Evolutionary conservation across 2,888 invertebrate genomes (phyloP), one percentile per base, ranked within the genome.

Genomic region (Ypsolopha sequella): DNA sequence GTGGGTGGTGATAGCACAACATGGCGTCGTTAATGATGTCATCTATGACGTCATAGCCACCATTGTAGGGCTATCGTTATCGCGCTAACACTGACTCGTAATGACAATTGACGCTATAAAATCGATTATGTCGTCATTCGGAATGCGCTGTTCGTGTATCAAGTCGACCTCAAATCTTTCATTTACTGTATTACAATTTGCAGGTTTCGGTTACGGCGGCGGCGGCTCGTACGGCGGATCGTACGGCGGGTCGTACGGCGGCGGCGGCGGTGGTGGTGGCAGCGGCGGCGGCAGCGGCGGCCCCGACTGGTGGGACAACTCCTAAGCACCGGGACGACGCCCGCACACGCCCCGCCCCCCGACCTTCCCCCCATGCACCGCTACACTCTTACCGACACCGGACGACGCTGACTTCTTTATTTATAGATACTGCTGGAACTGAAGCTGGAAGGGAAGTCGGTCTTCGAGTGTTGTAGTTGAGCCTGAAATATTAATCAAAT

Each of bases 231-330:
- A 41, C 36, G 81, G 55, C 46, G 56, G 82, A 34, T 73, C 76
- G 51, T 80, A 80, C 60, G 82, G 82, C 54, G 82, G 82, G 66
- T 76, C 75, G 71, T 84, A 84, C 56, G 84, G 84, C 66, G 82
- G 81, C 36, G 78, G 80, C 64, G 82, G 81, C 72, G 73, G 80
- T 62, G 80, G 79, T 61, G 73, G 75, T 63, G 84, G 80, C 78
- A 88, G 80, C 72, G 71, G 75, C 62, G 84, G 80, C 77, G 88
- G 80, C 72, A 70, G 75, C 73, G 80, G 81, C 61, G 84, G 84
- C 56, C 68, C 75, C 63, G 84, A 84, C 79, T 85, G 85, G 85
- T 85, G 85, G 84, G 68, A 81, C 24, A 24, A 24, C 79, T 80
- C 80, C 59, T 79, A 78, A 74, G 14, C 45, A 24, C 51, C 51